phyloP scores from a whole-genome alignment of 2,113 vertebrate species.

The Zapornia atra region DNA sequence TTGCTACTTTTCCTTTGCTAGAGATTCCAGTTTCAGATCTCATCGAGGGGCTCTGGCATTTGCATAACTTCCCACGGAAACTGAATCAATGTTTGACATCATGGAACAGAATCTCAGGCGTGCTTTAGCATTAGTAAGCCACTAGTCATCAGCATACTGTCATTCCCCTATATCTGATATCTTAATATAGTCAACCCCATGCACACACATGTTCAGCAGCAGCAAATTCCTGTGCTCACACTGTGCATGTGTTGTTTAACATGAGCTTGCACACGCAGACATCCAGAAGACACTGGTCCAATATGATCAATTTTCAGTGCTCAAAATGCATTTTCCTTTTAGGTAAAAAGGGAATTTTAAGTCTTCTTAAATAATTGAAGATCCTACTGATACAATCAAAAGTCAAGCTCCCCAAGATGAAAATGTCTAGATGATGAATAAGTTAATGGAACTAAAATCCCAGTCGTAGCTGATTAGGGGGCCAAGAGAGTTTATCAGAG shows the following conservation, averaged over 20 bases:
- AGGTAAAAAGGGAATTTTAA: constrained; percentile 51
- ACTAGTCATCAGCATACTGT: constrained; percentile 58
- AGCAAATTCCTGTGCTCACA: not conserved
- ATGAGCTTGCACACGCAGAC: not conserved
- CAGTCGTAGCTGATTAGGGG: constrained; percentile 61
- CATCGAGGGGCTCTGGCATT: constrained; percentile 49
- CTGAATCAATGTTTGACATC: constrained; percentile 72
- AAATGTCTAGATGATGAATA: constrained; percentile 75
- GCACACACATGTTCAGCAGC: constrained; percentile 13
- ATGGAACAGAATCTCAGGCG: constrained; percentile 49
- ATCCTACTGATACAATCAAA: constrained; percentile 68
- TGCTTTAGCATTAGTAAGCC: constrained; percentile 65
- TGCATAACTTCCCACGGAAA: constrained; percentile 68
- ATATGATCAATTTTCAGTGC: not conserved
- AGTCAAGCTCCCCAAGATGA: constrained; percentile 70
- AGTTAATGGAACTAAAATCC: constrained; percentile 79
- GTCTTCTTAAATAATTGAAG: constrained; percentile 72
- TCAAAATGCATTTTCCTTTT: constrained; percentile 35
- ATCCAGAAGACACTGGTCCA: not conserved
- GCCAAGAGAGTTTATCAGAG: constrained; percentile 68
- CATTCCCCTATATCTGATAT: constrained; percentile 44
- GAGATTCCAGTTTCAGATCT: constrained; percentile 10
- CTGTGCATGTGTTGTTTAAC: not conserved
- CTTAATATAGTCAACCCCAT: constrained; percentile 38
- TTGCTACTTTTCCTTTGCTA: not conserved